Conservation (phyloP, 1,140 invertebrate genomes). For the Trichogramma pretiosum region DNA sequence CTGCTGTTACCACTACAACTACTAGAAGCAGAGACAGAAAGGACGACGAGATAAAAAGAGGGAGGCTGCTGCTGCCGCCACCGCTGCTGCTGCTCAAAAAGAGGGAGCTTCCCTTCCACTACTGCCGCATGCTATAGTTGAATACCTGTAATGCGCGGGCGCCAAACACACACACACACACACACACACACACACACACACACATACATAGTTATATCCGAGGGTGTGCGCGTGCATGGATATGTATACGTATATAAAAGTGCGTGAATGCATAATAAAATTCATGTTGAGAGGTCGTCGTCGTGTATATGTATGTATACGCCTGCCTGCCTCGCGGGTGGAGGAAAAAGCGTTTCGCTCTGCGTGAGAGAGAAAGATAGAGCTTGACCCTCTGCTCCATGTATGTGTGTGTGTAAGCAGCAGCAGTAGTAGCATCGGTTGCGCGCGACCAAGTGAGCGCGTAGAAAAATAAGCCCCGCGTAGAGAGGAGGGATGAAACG, state of each 20-base stretch:
- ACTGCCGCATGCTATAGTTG: too few relatives aligned
- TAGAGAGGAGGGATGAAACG: too few relatives aligned
- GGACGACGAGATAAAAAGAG: slow-evolving; percentile 13
- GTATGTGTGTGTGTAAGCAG: not conserved
- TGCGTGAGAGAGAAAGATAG: not conserved
- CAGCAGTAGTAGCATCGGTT: not conserved
- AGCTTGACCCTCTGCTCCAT: not conserved
- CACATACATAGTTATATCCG: too few relatives aligned
- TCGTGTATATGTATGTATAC: too few relatives aligned
- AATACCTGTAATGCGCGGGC: slow-evolving; percentile 1
- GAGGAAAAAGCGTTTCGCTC: too few relatives aligned
- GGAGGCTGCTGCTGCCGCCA: too few relatives aligned
- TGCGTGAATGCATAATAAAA: slow-evolving; percentile 48
- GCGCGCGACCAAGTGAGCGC: not conserved
- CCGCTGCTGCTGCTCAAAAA: too few relatives aligned
- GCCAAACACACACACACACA: too few relatives aligned
- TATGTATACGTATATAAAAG: slow-evolving; percentile 41
- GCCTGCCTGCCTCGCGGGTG: slow-evolving; percentile 21
- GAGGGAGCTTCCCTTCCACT: too few relatives aligned
- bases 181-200: too few relatives aligned
- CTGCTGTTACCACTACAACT: not conserved
- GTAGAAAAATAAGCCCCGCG: too few relatives aligned
- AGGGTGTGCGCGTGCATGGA: slow-evolving; percentile 29
- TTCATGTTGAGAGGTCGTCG: slow-evolving; percentile 27
- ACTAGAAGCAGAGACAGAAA: slow-evolving; percentile 17